phyloP scores from a whole-genome alignment of 2,113 vertebrate genomes.

The zebrafish (Danio rerio) region GRCz12tu NC_133176.1:6396501-6397000 shows the following conservation, averaged over 20 bases:
- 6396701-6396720: background rate
- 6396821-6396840: too few species aligned
- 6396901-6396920: background rate
- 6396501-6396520: background rate
- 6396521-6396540: background rate
- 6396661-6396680: too few species aligned
- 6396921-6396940: conserved; percentile 16
- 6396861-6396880: background rate
- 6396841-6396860: background rate
- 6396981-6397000: conserved; percentile 23
- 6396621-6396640: background rate
- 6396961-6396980: background rate
- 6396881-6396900: background rate
- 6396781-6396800: too few species aligned
- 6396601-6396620: background rate
- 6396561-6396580: background rate
- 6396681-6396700: background rate
- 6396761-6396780: too few species aligned
- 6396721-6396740: too few species aligned
- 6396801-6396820: too few species aligned
- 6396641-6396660: background rate
- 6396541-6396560: background rate
- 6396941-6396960: conserved; percentile 4
- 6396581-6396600: background rate
- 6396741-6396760: background rate